These are phyloP conservation scores for Nannoperca obscura DNA, from an alignment of 2,797 vertebrate genomes.

Conservation along the genomic window DNA sequence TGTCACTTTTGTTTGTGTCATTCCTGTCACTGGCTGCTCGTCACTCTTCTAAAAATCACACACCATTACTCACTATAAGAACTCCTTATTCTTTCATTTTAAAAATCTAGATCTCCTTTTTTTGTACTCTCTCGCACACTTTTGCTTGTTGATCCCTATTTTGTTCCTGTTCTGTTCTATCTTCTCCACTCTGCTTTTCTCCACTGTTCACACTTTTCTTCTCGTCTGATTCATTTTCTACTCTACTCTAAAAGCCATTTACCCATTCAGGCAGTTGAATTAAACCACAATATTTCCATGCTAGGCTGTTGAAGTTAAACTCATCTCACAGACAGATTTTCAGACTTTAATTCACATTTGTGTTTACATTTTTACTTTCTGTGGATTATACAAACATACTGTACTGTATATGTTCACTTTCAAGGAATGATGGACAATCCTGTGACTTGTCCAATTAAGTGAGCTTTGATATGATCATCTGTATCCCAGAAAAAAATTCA, in stretches of 20 bases:
- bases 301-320: conserved; percentile 29
- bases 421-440: neutral
- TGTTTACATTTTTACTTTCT: neutral
- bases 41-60: conserved; percentile 24
- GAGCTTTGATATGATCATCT: conserved; percentile 40
- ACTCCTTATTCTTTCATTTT: conserved; percentile 9
- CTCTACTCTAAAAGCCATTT: conserved; percentile 18
- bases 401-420: neutral
- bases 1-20: conserved; percentile 53
- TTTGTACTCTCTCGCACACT: neutral
- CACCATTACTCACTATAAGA: conserved; percentile 15
- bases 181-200: neutral
- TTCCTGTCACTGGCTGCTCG: conserved; percentile 28
- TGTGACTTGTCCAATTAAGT: conserved; percentile 17
- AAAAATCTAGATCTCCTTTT: neutral
- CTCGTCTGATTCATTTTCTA: conserved; percentile 18
- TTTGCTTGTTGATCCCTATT: neutral
- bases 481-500: conserved; percentile 5
- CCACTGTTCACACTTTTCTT: neutral
- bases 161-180: neutral
- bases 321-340: conserved; percentile 7
- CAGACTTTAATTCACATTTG: neutral
- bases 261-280: conserved; percentile 18
- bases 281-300: conserved; percentile 14
- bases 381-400: neutral